A percentile compares a stretch with the other conserved stretches of the same genome.
Evolutionary conservation across 2,113 vertebrate species (phyloP).

Genomic region (Glaucidium brasilianum): DNA sequence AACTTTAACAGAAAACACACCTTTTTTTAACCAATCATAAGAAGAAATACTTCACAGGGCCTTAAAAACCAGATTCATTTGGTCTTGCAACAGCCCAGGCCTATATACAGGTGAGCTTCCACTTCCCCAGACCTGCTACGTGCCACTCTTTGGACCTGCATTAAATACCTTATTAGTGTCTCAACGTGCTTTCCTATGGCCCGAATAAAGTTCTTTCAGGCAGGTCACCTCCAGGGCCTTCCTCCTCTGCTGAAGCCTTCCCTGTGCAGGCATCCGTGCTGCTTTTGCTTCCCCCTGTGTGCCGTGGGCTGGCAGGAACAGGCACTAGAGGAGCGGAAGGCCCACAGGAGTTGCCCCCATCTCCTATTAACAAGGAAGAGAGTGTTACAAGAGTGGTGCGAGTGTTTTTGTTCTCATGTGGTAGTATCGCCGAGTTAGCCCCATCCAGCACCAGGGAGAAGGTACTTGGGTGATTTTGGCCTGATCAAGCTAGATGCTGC

Average conservation of each 20-base stretch:
- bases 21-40: not conserved
- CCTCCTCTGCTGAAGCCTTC: not conserved
- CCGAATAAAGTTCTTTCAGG: not conserved
- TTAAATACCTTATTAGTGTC: not conserved
- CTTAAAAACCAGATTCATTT: not conserved
- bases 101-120: not conserved
- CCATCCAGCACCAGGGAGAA: not conserved
- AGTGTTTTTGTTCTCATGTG: not conserved
- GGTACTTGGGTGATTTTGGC: not conserved
- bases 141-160: not conserved
- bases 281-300: not conserved
- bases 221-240: not conserved
- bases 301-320: not conserved
- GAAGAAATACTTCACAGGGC: not conserved
- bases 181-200: not conserved
- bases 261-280: not conserved
- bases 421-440: not conserved
- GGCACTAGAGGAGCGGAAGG: not conserved
- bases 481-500: not conserved
- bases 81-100: not conserved
- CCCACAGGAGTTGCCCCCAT: too few relatives aligned
- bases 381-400: not conserved
- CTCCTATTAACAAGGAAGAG: not conserved
- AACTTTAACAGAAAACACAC: not conserved
- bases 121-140: not conserved